phyloP scores from a whole-genome alignment of 2,888 invertebrate species.

The Pristionchus arcanus region DNA sequence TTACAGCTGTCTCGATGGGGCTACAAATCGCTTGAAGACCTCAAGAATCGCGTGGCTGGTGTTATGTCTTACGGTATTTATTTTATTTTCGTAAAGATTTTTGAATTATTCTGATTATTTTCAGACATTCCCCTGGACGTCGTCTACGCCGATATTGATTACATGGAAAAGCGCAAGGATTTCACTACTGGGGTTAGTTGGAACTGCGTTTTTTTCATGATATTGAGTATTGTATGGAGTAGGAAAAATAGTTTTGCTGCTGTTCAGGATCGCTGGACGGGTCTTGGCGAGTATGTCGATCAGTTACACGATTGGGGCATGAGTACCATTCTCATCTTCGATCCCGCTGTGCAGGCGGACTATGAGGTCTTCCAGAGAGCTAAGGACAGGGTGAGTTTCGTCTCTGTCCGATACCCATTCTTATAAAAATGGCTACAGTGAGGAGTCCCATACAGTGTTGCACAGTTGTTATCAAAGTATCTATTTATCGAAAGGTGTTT shows the following conservation, averaged over 20 bases:
- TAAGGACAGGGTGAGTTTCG: slow-evolving; percentile 57
- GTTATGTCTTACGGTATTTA: slow-evolving; percentile 78
- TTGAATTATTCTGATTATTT: no score
- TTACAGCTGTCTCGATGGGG: slow-evolving; percentile 73
- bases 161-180: slow-evolving; percentile 88
- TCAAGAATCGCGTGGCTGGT: slow-evolving; percentile 74
- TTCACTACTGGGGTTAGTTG: slow-evolving; percentile 83
- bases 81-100: no score
- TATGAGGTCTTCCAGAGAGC: slow-evolving; percentile 71
- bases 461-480: no score
- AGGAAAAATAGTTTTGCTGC: no score
- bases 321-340: slow-evolving; percentile 74
- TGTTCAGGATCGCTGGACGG: slow-evolving; percentile 62
- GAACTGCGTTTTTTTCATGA: no score
- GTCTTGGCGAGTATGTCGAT: slow-evolving; percentile 68
- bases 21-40: slow-evolving; percentile 69
- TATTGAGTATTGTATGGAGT: no score
- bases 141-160: slow-evolving; percentile 90
- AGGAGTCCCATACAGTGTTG: no score
- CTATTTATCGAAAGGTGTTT: no score
- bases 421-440: no score
- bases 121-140: slow-evolving; percentile 81
- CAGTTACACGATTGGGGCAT: slow-evolving; percentile 67
- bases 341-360: slow-evolving; percentile 75
- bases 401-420: no score